Evolutionary conservation across 2,797 vertebrate species (phyloP).

Genomic region (Chloroceryle inda): DNA sequence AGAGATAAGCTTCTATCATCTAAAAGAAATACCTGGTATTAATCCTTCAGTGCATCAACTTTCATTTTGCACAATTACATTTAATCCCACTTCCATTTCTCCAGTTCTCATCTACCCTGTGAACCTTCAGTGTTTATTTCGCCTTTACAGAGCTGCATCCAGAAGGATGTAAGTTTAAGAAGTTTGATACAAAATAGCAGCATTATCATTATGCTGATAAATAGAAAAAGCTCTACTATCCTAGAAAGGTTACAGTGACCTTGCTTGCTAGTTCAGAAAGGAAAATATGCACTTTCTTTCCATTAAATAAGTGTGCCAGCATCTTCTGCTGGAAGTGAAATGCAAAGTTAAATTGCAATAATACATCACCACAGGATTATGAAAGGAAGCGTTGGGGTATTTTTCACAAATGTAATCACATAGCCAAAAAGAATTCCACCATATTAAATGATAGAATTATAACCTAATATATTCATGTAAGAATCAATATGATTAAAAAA

Average conservation of each 20-base stretch:
- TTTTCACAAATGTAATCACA: not conserved
- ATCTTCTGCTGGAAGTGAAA: not conserved
- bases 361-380: not conserved
- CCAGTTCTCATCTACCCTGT: not conserved
- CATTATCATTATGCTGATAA: not conserved
- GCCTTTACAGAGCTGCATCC: not conserved
- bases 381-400: not conserved
- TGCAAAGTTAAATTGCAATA: not conserved
- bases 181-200: not conserved
- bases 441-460: not conserved
- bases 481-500: not conserved
- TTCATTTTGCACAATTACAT: not conserved
- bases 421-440: not conserved
- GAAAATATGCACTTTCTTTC: not conserved
- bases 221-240: conserved; percentile 3
- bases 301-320: not conserved
- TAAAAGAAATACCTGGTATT: not conserved
- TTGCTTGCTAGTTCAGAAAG: not conserved
- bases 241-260: not conserved
- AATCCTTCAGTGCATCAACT: not conserved
- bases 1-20: not conserved
- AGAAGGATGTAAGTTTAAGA: conserved; percentile 1
- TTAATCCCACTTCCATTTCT: not conserved
- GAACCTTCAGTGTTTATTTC: not conserved
- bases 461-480: not conserved